Evolutionary conservation across 2,888 invertebrate genomes (phyloP).

Genomic region (Hypomecis punctinalis): DNA sequence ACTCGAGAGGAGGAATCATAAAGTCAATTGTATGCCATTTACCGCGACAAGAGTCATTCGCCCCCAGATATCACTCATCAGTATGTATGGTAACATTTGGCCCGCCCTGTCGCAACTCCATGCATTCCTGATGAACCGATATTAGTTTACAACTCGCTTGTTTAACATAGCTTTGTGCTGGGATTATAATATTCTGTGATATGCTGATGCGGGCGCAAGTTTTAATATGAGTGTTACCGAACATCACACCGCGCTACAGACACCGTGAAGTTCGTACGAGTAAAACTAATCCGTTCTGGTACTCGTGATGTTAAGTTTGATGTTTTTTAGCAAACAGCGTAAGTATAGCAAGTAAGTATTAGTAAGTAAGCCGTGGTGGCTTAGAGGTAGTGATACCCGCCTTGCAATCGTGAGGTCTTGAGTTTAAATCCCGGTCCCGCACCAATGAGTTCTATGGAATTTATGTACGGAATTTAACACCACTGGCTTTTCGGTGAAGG

Average conservation of each 20-base stretch:
- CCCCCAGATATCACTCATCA: constrained; percentile 34
- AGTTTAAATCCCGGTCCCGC: too few species aligned
- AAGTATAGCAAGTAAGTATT: too few species aligned
- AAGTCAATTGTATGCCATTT: constrained; percentile 20
- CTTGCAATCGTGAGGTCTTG: too few species aligned
- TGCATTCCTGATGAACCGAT: constrained; percentile 74
- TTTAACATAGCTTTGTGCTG: constrained; percentile 69
- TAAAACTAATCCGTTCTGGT: constrained; percentile 20
- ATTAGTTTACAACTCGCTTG: constrained; percentile 69
- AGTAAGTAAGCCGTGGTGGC: too few species aligned
- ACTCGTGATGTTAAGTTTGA: too few species aligned
- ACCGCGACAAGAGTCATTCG: constrained; percentile 4
- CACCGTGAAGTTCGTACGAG: constrained; percentile 15
- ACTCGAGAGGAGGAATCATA: constrained; percentile 11
- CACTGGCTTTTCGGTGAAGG: too few species aligned
- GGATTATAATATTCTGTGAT: constrained; percentile 72
- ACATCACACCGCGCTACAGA: constrained; percentile 12
- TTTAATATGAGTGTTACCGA: constrained; percentile 47
- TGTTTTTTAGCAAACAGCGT: too few species aligned
- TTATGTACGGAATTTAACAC: too few species aligned
- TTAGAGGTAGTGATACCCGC: too few species aligned
- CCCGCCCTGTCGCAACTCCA: constrained; percentile 59
- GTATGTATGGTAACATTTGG: constrained; percentile 45
- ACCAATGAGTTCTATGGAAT: too few species aligned
- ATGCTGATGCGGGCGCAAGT: constrained; percentile 53